phyloP scores from a whole-genome alignment of 1,140 invertebrate species.

The Ceratina calcarata region DNA sequence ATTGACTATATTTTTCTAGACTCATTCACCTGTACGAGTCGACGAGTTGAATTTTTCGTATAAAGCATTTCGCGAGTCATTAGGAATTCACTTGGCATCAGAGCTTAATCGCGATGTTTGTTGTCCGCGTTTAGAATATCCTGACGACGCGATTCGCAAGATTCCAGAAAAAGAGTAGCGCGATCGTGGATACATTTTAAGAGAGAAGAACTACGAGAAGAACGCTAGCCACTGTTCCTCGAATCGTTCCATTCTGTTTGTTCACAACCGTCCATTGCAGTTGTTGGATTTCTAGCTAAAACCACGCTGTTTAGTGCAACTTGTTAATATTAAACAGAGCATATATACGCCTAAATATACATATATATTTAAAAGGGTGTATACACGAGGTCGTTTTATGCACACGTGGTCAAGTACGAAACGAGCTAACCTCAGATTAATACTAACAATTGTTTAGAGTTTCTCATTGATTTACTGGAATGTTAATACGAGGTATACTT shows the following conservation, averaged over 20 bases:
- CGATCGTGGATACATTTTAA: no score
- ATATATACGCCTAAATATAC: conserved; percentile 26
- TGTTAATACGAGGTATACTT: no score
- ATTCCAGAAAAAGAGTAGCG: not conserved
- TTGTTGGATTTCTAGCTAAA: conserved; percentile 68
- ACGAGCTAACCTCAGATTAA: not conserved
- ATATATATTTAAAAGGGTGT: conserved; percentile 34
- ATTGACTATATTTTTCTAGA: not conserved
- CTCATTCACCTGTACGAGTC: no score
- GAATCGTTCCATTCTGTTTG: conserved; percentile 44
- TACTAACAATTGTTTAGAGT: no score
- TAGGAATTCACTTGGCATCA: not conserved
- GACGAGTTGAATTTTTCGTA: not conserved
- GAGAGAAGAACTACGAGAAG: not conserved
- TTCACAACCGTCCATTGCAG: conserved; percentile 54
- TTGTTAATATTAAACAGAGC: conserved; percentile 45
- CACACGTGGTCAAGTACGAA: not conserved
- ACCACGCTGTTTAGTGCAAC: conserved; percentile 60
- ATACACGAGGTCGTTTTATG: conserved; percentile 8
- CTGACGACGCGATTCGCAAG: not conserved
- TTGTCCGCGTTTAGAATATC: not conserved
- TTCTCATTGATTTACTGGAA: no score
- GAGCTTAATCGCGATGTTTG: conserved; percentile 8
- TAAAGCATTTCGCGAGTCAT: not conserved
- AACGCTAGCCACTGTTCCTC: conserved; percentile 33